phyloP scores from a whole-genome alignment of 2,113 vertebrate genomes.

The Oncorhynchus gorbuscha region DNA sequence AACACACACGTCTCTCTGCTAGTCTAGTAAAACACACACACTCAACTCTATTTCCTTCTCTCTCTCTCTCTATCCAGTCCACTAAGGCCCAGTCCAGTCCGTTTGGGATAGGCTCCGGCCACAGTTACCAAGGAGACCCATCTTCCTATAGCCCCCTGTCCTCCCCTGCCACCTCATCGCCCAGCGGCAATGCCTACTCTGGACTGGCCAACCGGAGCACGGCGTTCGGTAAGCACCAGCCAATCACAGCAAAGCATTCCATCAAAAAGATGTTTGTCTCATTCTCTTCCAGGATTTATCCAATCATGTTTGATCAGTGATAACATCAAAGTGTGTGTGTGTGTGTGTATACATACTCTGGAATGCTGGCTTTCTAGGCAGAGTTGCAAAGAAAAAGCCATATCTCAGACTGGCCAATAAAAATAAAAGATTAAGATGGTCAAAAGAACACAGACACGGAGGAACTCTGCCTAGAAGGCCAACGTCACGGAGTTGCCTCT shows the following conservation, averaged over 20 bases:
- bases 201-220: slow-evolving; percentile 87
- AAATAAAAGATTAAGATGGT: too few species aligned
- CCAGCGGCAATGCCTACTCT: slow-evolving; percentile 94
- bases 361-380: too few species aligned
- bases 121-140: slow-evolving; percentile 91
- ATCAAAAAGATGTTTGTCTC: too few species aligned
- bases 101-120: slow-evolving; percentile 93
- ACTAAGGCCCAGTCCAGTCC: slow-evolving; percentile 93
- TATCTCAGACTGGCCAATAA: too few species aligned
- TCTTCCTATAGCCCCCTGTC: slow-evolving; percentile 95
- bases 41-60: not conserved
- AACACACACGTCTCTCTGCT: too few species aligned
- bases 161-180: slow-evolving; percentile 94
- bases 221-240: slow-evolving; percentile 84
- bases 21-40: not conserved
- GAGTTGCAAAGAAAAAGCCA: too few species aligned
- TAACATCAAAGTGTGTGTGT: too few species aligned
- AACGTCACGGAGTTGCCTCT: too few species aligned
- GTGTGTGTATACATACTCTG: too few species aligned
- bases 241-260: not conserved
- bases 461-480: too few species aligned
- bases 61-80: slow-evolving; percentile 77
- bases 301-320: not conserved
- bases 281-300: not conserved
- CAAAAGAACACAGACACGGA: too few species aligned